Conservation (phyloP, 2,888 invertebrate genomes). For the Rhaphigaster nebulosa region DNA sequence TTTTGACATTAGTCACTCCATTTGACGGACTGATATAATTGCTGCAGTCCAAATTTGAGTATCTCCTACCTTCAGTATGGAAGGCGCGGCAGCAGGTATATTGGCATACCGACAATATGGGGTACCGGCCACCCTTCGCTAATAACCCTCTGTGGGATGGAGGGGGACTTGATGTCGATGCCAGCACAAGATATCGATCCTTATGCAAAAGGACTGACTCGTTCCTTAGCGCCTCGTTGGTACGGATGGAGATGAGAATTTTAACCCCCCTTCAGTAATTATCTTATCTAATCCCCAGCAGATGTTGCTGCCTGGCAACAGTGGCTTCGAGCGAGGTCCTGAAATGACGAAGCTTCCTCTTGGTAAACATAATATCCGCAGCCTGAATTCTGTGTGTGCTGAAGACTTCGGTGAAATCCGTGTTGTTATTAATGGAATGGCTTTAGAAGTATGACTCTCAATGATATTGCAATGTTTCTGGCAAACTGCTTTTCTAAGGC, state of each 20-base stretch:
- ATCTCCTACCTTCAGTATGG: background rate
- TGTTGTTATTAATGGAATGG: background rate
- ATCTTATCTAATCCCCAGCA: conserved; percentile 10
- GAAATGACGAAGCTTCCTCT: background rate
- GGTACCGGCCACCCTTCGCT: background rate
- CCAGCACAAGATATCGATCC: background rate
- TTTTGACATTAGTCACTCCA: too few relatives aligned
- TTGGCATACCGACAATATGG: background rate
- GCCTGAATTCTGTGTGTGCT: background rate
- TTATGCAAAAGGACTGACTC: background rate
- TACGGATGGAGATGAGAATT: conserved; percentile 8
- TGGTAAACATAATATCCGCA: background rate
- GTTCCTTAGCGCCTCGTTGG: background rate
- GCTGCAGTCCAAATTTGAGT: too few relatives aligned
- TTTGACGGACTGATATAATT: too few relatives aligned
- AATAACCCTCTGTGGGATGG: background rate
- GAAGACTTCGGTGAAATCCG: background rate
- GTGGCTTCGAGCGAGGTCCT: background rate
- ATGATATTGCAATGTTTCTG: too few relatives aligned
- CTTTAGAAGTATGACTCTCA: background rate
- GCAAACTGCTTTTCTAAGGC: too few relatives aligned
- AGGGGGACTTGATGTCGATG: background rate
- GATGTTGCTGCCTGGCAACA: background rate
- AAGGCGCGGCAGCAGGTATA: background rate
- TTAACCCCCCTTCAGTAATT: conserved; percentile 16